phyloP scores from a whole-genome alignment of 2,888 invertebrate genomes.

The Pollenia amentaria region DNA sequence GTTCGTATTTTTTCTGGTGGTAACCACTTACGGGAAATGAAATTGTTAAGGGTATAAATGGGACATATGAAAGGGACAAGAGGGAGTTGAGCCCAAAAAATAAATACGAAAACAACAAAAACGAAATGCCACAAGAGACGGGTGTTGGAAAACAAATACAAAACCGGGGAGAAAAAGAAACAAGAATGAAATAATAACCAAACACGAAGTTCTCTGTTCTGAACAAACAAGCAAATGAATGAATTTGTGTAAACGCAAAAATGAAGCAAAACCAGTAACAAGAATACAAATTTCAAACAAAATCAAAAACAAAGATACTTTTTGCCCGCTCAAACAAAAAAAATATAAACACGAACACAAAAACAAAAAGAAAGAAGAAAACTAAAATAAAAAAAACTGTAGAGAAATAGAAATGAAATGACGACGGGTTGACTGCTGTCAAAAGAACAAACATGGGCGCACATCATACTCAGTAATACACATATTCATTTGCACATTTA shows the following conservation, averaged over 20 bases:
- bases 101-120: slow-evolving; percentile 28
- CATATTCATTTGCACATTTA: slow-evolving; percentile 39
- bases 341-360: slow-evolving; percentile 68
- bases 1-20: slow-evolving; percentile 48
- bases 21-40: slow-evolving; percentile 79
- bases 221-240: slow-evolving; percentile 70
- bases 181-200: slow-evolving; percentile 51
- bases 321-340: slow-evolving; percentile 37
- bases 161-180: slow-evolving; percentile 50
- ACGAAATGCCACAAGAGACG: slow-evolving; percentile 66
- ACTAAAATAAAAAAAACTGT: slow-evolving; percentile 78
- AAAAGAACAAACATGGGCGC: slow-evolving; percentile 84
- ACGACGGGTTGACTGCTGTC: slow-evolving; percentile 85
- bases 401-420: slow-evolving; percentile 83
- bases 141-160: slow-evolving; percentile 62
- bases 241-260: slow-evolving; percentile 67
- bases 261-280: slow-evolving; percentile 32
- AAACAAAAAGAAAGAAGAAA: slow-evolving; percentile 48
- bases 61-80: slow-evolving; percentile 77
- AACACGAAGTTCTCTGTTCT: slow-evolving; percentile 48
- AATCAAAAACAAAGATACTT: slow-evolving; percentile 51
- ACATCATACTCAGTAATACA: slow-evolving; percentile 68
- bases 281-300: slow-evolving; percentile 51
- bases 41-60: slow-evolving; percentile 80
- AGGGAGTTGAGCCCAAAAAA: slow-evolving; percentile 66